Evolutionary conservation across 2,888 invertebrate species (phyloP), one percentile per base, ranked within the genome.

Genomic region (Meiosimyza platycephala): DNA sequence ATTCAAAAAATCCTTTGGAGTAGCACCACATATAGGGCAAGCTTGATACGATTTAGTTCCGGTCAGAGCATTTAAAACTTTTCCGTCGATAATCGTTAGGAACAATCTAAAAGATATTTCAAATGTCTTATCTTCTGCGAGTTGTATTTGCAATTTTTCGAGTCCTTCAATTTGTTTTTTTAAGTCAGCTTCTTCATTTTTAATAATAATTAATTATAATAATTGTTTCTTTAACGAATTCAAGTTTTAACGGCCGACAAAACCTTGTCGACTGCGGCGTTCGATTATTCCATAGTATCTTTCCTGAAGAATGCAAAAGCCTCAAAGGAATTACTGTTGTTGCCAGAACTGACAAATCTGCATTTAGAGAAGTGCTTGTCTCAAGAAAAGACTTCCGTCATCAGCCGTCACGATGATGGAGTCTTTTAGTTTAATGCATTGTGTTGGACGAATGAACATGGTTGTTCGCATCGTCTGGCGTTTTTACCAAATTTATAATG

Each of bases 321-420:
- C 66, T 72, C 51, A 72, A 72, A 12, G 72, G 66, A 50, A 66
- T 72, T 48, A 66, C 47, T 60, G 72, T 72, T 66, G 72, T 66
- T n/a, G 66, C 66, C 51, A 66, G 65, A 66, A 66, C 66, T 15
- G 60, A 72, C 6, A 22, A 47, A 66, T 59, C 59, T 48, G 52
- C 50, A 22, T 40, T 48, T n/a, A 4, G 54, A 11, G 71, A 71
- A n/a, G 65, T 54, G 13, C 65, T 64, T 47, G 64, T 55, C 48
- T 57, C 71, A 48, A 55, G 18, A 51, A 71, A 71, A 22, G 22
- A n/a, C n/a, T n/a, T n/a, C n/a, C n/a, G n/a, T n/a, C n/a, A n/a
- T n/a, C n/a, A n/a, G n/a, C n/a, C n/a, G n/a, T n/a, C n/a, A n/a
- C n/a, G n/a, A n/a, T n/a, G n/a, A n/a, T n/a, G n/a, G n/a, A n/a